A percentile compares a stretch with the other conserved stretches of the same genome.
phyloP scores from a whole-genome alignment of 1,140 invertebrate species.

The Heliothis subflexa region DNA sequence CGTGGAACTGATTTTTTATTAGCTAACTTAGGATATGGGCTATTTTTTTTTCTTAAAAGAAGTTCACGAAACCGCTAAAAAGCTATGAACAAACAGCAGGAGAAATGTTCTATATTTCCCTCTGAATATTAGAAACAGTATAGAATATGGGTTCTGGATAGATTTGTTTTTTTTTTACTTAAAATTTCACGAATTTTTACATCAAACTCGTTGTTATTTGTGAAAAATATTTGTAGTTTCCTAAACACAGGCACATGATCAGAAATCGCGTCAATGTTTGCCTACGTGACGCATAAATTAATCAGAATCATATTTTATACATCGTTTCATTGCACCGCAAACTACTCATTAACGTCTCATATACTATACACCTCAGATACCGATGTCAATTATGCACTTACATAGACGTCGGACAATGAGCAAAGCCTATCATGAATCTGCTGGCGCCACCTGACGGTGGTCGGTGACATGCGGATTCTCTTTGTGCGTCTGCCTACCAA shows the following conservation, averaged over 20 bases:
- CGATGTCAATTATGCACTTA: constrained; percentile 73
- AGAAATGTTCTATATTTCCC: too few species aligned
- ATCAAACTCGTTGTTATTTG: too few species aligned
- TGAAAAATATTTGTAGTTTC: too few species aligned
- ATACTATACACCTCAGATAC: constrained; percentile 7
- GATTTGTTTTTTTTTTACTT: too few species aligned
- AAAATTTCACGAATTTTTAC: too few species aligned
- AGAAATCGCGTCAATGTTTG: too few species aligned
- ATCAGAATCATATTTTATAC: background rate
- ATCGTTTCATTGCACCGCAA: background rate
- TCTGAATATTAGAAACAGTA: too few species aligned
- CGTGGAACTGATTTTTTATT: constrained; percentile 31
- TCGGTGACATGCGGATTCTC: constrained; percentile 69
- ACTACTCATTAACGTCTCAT: background rate
- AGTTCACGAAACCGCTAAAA: too few species aligned
- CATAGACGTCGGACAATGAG: constrained; percentile 75
- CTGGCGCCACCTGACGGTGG: constrained; percentile 70
- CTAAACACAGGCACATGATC: too few species aligned
- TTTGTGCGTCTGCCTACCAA: constrained; percentile 63
- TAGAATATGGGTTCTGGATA: too few species aligned
- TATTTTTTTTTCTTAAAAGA: too few species aligned
- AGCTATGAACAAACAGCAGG: too few species aligned
- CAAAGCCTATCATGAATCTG: constrained; percentile 72
- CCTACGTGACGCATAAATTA: background rate
- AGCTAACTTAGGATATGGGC: background rate